Conservation (phyloP, 2,888 invertebrate genomes). For the Nemotelus pantherinus region DNA sequence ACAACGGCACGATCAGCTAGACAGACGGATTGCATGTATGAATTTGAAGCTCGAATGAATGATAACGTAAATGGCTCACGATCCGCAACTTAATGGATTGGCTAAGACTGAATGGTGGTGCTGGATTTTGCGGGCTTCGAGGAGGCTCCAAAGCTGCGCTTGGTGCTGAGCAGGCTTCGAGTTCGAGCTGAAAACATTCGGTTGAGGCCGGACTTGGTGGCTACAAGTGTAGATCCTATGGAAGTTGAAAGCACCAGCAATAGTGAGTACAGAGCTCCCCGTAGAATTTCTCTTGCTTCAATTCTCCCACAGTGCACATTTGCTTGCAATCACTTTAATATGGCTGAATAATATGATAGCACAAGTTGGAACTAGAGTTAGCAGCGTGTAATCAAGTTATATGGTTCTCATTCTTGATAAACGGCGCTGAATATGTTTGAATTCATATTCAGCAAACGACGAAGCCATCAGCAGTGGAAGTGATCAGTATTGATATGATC, state of each 20-base stretch:
- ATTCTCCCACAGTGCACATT: slow-evolving; percentile 7
- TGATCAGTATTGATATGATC: no score
- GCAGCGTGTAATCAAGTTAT: slow-evolving; percentile 17
- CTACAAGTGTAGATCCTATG: slow-evolving; percentile 1
- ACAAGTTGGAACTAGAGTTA: neutral
- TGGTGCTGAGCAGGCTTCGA: neutral
- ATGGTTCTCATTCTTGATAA: slow-evolving; percentile 25
- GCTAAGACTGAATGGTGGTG: slow-evolving; percentile 5
- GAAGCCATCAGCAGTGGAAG: no score
- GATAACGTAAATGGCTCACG: slow-evolving; percentile 20
- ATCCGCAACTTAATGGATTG: neutral
- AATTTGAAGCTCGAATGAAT: neutral
- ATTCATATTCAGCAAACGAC: no score
- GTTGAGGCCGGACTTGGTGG: slow-evolving; percentile 27
- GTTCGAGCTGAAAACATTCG: neutral
- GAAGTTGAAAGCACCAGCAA: slow-evolving; percentile 21
- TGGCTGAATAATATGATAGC: slow-evolving; percentile 19
- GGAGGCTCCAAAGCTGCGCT: neutral
- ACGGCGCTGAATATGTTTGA: neutral
- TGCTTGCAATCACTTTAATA: neutral
- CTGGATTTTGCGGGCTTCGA: neutral
- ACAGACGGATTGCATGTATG: no score
- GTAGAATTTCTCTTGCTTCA: neutral
- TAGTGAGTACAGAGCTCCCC: neutral
- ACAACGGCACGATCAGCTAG: no score